phyloP scores from a whole-genome alignment of 2,888 invertebrate species.

The Ophion slaviceki region DNA sequence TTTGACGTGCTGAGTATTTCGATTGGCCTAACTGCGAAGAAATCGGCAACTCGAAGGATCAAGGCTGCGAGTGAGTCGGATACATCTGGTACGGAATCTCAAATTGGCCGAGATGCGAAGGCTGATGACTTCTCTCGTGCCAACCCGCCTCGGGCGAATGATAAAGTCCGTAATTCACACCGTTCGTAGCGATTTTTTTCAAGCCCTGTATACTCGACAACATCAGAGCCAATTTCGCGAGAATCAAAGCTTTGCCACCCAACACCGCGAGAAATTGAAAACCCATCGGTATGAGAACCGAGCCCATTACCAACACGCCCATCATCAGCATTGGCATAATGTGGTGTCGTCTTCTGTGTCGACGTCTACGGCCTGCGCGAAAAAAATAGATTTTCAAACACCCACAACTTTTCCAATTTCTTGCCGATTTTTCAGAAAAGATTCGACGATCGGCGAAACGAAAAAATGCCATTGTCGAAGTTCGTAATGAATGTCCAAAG shows the following conservation, averaged over 20 bases:
- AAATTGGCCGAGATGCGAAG: conserved; percentile 75
- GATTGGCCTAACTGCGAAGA: neutral
- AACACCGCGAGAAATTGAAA: conserved; percentile 93
- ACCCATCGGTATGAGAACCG: conserved; percentile 92
- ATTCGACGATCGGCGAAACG: no score
- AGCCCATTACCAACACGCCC: conserved; percentile 90
- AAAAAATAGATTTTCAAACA: neutral
- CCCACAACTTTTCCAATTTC: no score
- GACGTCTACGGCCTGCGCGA: conserved; percentile 82
- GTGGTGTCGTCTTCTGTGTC: conserved; percentile 86
- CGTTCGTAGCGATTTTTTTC: conserved; percentile 90
- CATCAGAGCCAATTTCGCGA: conserved; percentile 92
- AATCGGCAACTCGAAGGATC: conserved; percentile 15
- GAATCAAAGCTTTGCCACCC: conserved; percentile 91
- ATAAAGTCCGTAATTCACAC: conserved; percentile 91
- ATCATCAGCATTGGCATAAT: conserved; percentile 92
- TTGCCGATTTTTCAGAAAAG: no score
- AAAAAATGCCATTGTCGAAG: no score
- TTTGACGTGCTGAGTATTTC: no score
- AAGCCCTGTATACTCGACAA: conserved; percentile 92
- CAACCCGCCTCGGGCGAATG: conserved; percentile 84
- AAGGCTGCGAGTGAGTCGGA: conserved; percentile 59
- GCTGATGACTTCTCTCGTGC: conserved; percentile 81
- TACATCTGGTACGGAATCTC: conserved; percentile 69
- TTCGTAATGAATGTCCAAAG: no score